These are phyloP conservation scores for Caenorhabditis plicata DNA, from an alignment of 2,888 invertebrate species.

Conservation along the genomic window DNA sequence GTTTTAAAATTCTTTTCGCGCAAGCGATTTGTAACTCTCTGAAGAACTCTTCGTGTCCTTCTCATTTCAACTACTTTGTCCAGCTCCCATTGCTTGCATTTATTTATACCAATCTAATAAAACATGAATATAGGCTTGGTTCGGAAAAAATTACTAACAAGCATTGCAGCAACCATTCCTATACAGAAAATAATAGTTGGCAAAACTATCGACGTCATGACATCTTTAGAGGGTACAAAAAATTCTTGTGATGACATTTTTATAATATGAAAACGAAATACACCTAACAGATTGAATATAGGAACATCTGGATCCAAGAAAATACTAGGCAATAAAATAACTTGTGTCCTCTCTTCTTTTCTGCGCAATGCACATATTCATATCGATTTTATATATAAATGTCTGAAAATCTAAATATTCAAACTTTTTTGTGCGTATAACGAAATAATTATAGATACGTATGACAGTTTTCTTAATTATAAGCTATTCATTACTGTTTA, in stretches of 20 bases:
- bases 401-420: too few relatives aligned
- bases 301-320: not conserved
- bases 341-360: too few relatives aligned
- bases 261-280: too few relatives aligned
- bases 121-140: too few relatives aligned
- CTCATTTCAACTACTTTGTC: conserved; percentile 65
- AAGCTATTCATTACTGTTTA: too few relatives aligned
- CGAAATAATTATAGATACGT: too few relatives aligned
- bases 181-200: conserved; percentile 65
- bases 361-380: conserved; percentile 11
- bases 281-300: not conserved
- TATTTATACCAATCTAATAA: conserved; percentile 60
- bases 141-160: conserved; percentile 26
- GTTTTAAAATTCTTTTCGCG: conserved; percentile 64
- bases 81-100: conserved; percentile 66
- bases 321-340: too few relatives aligned
- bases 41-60: conserved; percentile 61
- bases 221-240: conserved; percentile 55
- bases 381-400: conserved; percentile 38
- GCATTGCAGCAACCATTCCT: conserved; percentile 64
- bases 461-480: too few relatives aligned
- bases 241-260: conserved; percentile 33
- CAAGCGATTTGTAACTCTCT: conserved; percentile 61
- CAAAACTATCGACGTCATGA: conserved; percentile 62
- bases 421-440: too few relatives aligned